Evolutionary conservation across 2,797 vertebrate genomes (phyloP).

Genomic region (Ctenopoma kingsleyae): DNA sequence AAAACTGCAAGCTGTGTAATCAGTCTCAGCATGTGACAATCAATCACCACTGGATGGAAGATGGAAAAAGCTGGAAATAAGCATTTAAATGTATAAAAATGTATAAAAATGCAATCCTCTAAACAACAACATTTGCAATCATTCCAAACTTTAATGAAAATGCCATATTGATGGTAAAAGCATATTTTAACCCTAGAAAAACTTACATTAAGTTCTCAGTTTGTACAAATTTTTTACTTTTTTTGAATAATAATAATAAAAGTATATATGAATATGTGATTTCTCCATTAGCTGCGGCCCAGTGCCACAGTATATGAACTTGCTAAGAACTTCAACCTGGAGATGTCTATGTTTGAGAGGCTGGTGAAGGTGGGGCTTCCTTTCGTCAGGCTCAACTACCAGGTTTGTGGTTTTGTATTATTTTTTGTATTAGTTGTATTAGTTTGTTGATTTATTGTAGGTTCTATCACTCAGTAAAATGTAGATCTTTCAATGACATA

Average conservation of each 20-base stretch:
- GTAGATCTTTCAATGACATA: not conserved
- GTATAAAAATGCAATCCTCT: not conserved
- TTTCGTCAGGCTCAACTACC: slow-evolving; percentile 92
- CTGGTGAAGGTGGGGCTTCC: slow-evolving; percentile 90
- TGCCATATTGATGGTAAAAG: not conserved
- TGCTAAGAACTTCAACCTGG: slow-evolving; percentile 93
- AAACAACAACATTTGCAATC: not conserved
- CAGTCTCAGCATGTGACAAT: not conserved
- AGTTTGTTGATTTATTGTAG: not conserved
- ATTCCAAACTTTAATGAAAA: not conserved
- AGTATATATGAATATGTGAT: slow-evolving; percentile 26
- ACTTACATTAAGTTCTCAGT: not conserved
- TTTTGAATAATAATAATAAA: not conserved
- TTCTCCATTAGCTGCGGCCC: slow-evolving; percentile 88
- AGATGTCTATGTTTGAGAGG: slow-evolving; percentile 96
- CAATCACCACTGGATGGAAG: not conserved
- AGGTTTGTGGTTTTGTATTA: slow-evolving; percentile 81
- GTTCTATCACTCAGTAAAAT: too few relatives aligned
- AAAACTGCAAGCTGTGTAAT: slow-evolving; percentile 6
- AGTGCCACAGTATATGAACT: slow-evolving; percentile 94
- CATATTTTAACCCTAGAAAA: not conserved
- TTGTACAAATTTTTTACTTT: not conserved
- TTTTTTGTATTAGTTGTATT: not conserved
- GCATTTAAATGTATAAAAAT: not conserved
- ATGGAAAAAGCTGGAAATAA: not conserved